These are phyloP conservation scores for Nothocercus julius DNA, from an alignment of 2,113 vertebrate genomes.

Conservation along the genomic window DNA sequence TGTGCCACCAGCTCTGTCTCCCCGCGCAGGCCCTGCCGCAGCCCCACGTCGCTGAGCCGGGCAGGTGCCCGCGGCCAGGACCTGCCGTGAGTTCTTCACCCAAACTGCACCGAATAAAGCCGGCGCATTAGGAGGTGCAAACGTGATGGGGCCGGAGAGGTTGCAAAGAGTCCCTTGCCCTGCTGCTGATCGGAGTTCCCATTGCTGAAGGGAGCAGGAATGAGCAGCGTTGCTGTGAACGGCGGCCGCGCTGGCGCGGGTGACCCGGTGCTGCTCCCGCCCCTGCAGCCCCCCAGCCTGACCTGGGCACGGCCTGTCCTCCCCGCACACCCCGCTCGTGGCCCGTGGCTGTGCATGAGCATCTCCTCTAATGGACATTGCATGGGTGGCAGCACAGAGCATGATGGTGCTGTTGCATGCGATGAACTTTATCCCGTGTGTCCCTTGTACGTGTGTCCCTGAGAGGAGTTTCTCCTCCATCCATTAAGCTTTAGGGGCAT, in stretches of 20 bases:
- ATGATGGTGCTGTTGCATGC: constrained; percentile 48
- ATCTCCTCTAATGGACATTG: constrained; percentile 61
- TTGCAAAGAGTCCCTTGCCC: not conserved
- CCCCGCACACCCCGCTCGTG: not conserved
- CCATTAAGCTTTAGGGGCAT: not conserved
- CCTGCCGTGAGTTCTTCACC: not conserved
- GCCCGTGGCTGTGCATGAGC: constrained; percentile 12
- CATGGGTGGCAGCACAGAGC: constrained; percentile 23
- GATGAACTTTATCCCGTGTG: not conserved
- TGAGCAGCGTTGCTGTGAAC: not conserved
- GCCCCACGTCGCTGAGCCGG: fast-evolving
- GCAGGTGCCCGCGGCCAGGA: not conserved
- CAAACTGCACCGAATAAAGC: not conserved
- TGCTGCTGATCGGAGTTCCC: not conserved
- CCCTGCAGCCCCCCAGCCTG: not conserved
- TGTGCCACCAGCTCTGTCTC: not conserved
- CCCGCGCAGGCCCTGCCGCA: not conserved
- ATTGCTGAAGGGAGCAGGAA: not conserved
- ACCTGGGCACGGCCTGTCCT: not conserved
- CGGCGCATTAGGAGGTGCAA: not conserved
- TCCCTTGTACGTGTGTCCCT: not conserved
- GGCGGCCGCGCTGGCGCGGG: fast-evolving
- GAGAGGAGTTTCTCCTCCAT: not conserved
- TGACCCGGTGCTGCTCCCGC: not conserved
- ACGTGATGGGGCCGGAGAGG: not conserved